Evolutionary conservation across 2,888 invertebrate genomes (phyloP), one percentile per base, ranked within the genome.

Genomic region (Anticlea derivata): DNA sequence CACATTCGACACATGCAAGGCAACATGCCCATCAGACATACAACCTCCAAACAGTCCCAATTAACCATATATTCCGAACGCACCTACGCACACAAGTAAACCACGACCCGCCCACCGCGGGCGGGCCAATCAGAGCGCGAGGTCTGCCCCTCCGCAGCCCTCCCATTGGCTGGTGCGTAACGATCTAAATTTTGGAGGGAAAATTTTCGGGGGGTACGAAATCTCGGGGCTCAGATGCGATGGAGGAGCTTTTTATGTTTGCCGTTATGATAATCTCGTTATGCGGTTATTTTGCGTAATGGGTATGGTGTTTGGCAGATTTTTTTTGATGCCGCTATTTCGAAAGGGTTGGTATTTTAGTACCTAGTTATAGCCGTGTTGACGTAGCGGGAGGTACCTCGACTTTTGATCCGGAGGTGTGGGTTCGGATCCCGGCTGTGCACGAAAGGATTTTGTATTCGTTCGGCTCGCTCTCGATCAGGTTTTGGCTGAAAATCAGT

Each of bases 201-300:
- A 56, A 83, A 80, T 83, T 87, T 86, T 86, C 74, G 58, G 86
- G 80, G 83, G 83, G 80, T 83, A 86, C 83, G 79, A 79, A 80
- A 78, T 80, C 82, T 78, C 76, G 66, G 66, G 71, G 48, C 45
- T 44, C 30, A 38, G 54, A 63, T 60, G 68, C 66, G 68, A 68
- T 44, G 55, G 46, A 44, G n/a, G 47, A 44, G 52, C 47, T 50
- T 59, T 61, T 61, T 62, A 62, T 60, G 58, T 57, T 57, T 59
- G 58, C 53, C 59, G 59, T 83, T 86, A 87, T 87, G 81, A 87
- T 86, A 87, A 86, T 86, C 77, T 76, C 68, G 83, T 86, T 87
- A 86, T 83, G 73, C 65, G 73, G 75, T 75, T 78, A 80, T 80
- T 84, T 84, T 83, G 78, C 80, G 81, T 85, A 84, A 86, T 86